These are phyloP conservation scores for Hirudinaria manillensis DNA, from an alignment of 2,888 invertebrate species.

Conservation along the genomic window DNA sequence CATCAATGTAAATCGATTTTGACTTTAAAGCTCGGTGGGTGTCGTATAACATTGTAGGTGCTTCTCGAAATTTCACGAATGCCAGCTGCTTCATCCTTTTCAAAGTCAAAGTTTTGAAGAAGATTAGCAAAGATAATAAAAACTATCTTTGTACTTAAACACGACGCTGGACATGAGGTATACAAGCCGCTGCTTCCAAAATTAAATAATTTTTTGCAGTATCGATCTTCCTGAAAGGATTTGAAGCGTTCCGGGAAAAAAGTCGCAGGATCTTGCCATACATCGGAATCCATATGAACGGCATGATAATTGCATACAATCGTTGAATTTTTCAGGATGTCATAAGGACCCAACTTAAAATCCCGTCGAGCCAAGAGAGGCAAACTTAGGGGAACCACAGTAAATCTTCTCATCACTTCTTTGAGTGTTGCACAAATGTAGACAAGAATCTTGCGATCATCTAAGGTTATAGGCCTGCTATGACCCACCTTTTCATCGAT, in stretches of 20 bases:
- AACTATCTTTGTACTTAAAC: conserved; percentile 8
- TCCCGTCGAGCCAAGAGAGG: background rate
- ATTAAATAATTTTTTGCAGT: conserved; percentile 7
- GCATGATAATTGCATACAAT: conserved; percentile 23
- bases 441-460: conserved; percentile 7
- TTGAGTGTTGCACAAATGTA: conserved; percentile 13
- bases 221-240: background rate
- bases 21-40: conserved; percentile 11
- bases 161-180: conserved; percentile 1
- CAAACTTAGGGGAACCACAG: conserved; percentile 18
- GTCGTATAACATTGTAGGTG: conserved; percentile 11
- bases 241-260: conserved; percentile 23
- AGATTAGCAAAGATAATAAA: conserved; percentile 18
- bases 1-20: conserved; percentile 21
- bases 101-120: conserved; percentile 27
- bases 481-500: conserved; percentile 22
- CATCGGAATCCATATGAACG: background rate
- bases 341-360: conserved; percentile 19
- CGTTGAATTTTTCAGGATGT: background rate
- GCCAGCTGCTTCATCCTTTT: background rate
- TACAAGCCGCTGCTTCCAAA: background rate
- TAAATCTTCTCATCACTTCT: conserved; percentile 23
- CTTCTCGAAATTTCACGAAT: background rate
- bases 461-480: background rate
- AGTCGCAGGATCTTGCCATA: conserved; percentile 3